phyloP scores from a whole-genome alignment of 2,797 vertebrate genomes.

The Sebastes wilsoni region DNA sequence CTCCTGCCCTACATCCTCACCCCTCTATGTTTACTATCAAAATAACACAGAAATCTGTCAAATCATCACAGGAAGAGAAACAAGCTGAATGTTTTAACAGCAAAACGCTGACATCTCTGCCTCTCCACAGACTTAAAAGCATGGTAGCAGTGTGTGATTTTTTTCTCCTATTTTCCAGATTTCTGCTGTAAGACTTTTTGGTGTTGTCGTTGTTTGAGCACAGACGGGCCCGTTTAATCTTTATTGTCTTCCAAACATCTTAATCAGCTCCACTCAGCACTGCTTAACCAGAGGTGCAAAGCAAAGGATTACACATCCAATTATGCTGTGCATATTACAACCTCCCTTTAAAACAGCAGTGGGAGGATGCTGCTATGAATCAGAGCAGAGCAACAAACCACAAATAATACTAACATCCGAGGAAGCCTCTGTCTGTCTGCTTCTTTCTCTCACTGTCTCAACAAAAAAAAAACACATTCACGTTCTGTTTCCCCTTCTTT shows the following conservation, averaged over 20 bases:
- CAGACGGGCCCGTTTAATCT: slow-evolving; percentile 32
- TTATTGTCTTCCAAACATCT: slow-evolving; percentile 68
- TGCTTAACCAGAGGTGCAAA: slow-evolving; percentile 67
- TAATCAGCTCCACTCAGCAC: slow-evolving; percentile 67
- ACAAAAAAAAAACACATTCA: not conserved
- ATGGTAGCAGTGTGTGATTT: not conserved
- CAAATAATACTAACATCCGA: slow-evolving; percentile 55
- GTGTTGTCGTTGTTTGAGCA: slow-evolving; percentile 20
- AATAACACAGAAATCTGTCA: slow-evolving; percentile 39
- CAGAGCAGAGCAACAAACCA: slow-evolving; percentile 55
- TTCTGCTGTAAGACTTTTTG: not conserved
- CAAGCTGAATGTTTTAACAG: slow-evolving; percentile 10
- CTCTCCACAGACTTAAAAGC: not conserved
- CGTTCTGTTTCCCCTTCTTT: slow-evolving; percentile 11
- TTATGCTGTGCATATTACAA: slow-evolving; percentile 63
- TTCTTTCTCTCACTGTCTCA: slow-evolving; percentile 8
- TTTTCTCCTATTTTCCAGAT: not conserved
- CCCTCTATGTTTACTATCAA: slow-evolving; percentile 36
- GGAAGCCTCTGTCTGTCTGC: slow-evolving; percentile 19
- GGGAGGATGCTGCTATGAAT: slow-evolving; percentile 61
- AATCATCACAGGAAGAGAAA: slow-evolving; percentile 13
- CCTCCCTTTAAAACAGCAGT: slow-evolving; percentile 49
- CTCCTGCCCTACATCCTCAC: slow-evolving; percentile 40
- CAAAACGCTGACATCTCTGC: slow-evolving; percentile 20
- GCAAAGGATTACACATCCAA: slow-evolving; percentile 71